A percentile compares a stretch with the other conserved stretches of the same genome.
Conservation (phyloP, 2,113 vertebrate species). For the Cynopterus brachyotis region DNA sequence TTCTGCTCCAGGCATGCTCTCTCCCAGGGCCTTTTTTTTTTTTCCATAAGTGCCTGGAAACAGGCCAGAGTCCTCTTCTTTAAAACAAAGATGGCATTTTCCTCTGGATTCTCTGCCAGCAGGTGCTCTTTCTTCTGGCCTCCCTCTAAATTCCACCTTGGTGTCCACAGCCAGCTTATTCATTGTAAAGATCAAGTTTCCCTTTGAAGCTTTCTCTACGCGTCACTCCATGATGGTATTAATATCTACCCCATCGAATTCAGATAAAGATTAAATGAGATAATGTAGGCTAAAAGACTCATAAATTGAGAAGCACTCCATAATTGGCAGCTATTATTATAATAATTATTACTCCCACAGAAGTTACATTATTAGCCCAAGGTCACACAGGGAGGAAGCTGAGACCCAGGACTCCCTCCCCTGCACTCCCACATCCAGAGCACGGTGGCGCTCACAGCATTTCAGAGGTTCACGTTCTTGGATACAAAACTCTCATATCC, state of each 20-base stretch:
- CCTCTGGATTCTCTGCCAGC: not conserved
- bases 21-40: not conserved
- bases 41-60: not conserved
- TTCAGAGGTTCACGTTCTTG: not conserved
- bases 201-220: not conserved
- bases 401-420: not conserved
- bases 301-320: constrained; percentile 11
- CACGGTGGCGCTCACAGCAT: rapidly evolving
- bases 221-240: not conserved
- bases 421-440: not conserved
- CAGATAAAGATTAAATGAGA: constrained; percentile 50
- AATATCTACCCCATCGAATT: not conserved
- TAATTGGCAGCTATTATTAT: constrained; percentile 52
- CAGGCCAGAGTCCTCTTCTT: not conserved
- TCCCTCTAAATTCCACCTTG: not conserved
- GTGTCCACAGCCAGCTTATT: not conserved
- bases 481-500: not conserved
- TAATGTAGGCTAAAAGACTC: constrained; percentile 47
- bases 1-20: not conserved
- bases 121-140: not conserved
- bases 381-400: not conserved
- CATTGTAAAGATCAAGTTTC: not conserved
- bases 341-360: constrained; percentile 34
- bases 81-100: not conserved
- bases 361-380: constrained; percentile 31